Percentiles rank a stretch among this genome's conserved stretches.
Conservation (phyloP, 2,797 vertebrate genomes). For the Lagocephalus sceleratus region DNA sequence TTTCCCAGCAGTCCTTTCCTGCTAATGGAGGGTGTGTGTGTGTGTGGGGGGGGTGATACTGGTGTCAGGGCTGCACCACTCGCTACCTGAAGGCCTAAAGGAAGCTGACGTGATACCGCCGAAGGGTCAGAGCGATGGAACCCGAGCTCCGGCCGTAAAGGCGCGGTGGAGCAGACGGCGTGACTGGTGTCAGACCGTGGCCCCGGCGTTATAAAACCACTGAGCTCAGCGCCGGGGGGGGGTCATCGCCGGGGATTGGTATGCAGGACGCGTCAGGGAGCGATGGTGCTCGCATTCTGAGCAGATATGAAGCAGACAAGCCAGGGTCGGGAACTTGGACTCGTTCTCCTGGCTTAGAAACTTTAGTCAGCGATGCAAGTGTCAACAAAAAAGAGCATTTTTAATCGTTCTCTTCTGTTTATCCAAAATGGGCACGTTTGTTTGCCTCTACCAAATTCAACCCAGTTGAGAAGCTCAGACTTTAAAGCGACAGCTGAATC, state of each 20-base stretch:
- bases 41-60: slow-evolving; percentile 6
- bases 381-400: slow-evolving; percentile 6
- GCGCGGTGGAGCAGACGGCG: slow-evolving; percentile 12
- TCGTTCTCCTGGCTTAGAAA: not conserved
- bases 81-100: slow-evolving; percentile 19
- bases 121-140: not conserved
- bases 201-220: slow-evolving; percentile 18
- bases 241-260: slow-evolving; percentile 13
- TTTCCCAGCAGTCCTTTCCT: slow-evolving; percentile 14
- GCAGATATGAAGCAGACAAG: slow-evolving; percentile 3
- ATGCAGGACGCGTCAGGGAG: slow-evolving; percentile 22
- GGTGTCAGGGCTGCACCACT: too few species aligned
- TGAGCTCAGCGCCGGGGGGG: slow-evolving; percentile 10
- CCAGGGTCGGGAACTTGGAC: slow-evolving; percentile 1
- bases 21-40: not conserved
- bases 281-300: slow-evolving; percentile 25
- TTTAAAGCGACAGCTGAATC: too few species aligned
- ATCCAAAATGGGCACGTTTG: slow-evolving; percentile 20
- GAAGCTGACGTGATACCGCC: slow-evolving; percentile 27
- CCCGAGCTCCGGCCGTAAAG: slow-evolving; percentile 9
- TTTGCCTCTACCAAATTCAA: not conserved
- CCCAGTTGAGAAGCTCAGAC: too few species aligned
- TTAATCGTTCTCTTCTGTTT: slow-evolving; percentile 4
- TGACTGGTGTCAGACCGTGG: slow-evolving; percentile 30
- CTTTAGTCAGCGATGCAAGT: slow-evolving; percentile 13